These are phyloP conservation scores for Cryptocephalus primarius DNA, from an alignment of 2,888 invertebrate species.

Conservation along the genomic window DNA sequence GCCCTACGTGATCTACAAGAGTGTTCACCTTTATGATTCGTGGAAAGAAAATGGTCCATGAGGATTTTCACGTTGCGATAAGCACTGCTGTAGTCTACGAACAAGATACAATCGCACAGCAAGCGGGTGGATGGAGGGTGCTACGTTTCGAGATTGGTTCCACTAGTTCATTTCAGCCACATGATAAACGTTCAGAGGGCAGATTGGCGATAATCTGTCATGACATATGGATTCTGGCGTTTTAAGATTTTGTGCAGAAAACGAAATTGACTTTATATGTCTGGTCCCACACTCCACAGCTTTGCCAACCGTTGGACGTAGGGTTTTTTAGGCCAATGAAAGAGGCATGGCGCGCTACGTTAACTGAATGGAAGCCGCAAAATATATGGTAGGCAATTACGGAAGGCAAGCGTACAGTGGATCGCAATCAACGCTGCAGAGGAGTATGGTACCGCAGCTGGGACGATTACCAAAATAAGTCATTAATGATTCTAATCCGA, in stretches of 20 bases:
- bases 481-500: too few relatives aligned
- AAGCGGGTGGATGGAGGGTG: slow-evolving; percentile 21
- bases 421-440: too few relatives aligned
- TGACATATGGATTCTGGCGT: slow-evolving; percentile 6
- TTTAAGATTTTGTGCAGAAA: slow-evolving; percentile 17
- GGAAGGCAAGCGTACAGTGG: too few relatives aligned
- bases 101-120: slow-evolving; percentile 26
- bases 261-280: slow-evolving; percentile 24
- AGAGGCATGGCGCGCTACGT: background rate
- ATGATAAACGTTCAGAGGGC: slow-evolving; percentile 4
- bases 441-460: too few relatives aligned
- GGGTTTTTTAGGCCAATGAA: background rate
- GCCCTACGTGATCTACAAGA: slow-evolving; percentile 1
- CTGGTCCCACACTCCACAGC: slow-evolving; percentile 12
- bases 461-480: too few relatives aligned
- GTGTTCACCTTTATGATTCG: slow-evolving; percentile 2
- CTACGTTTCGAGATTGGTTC: slow-evolving; percentile 18
- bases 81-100: slow-evolving; percentile 11
- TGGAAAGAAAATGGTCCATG: slow-evolving; percentile 31
- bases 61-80: slow-evolving; percentile 12
- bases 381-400: too few relatives aligned
- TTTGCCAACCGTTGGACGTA: slow-evolving; percentile 2
- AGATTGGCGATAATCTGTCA: slow-evolving; percentile 6
- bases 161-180: slow-evolving; percentile 2
- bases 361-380: too few relatives aligned